phyloP scores from a whole-genome alignment of 2,888 invertebrate species.

The Pterobdella sp. region DNA sequence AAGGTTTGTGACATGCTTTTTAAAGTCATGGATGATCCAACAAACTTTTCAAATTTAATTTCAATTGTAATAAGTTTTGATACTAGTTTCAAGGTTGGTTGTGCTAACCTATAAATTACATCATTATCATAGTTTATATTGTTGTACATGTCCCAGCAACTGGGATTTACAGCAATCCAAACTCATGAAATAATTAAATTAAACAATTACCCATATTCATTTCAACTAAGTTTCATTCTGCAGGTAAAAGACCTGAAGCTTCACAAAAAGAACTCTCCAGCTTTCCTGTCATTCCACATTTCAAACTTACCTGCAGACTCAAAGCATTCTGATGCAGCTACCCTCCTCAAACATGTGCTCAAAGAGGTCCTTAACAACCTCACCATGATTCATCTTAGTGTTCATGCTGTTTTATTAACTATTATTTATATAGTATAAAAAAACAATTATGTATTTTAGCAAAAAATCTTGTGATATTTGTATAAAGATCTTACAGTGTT shows the following conservation, averaged over 20 bases:
- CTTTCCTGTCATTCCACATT: neutral
- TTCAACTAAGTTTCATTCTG: too few relatives aligned
- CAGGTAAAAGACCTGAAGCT: neutral
- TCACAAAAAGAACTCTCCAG: neutral
- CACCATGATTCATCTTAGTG: too few relatives aligned
- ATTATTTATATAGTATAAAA: too few relatives aligned
- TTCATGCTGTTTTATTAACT: too few relatives aligned
- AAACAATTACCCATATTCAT: too few relatives aligned
- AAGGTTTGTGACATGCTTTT: constrained; percentile 41
- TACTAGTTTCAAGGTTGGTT: neutral
- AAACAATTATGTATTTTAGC: too few relatives aligned
- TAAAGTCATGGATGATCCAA: neutral
- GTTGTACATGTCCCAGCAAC: neutral
- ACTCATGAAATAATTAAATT: too few relatives aligned
- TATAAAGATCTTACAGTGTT: too few relatives aligned
- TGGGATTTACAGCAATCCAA: too few relatives aligned
- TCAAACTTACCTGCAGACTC: neutral
- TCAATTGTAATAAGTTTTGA: neutral
- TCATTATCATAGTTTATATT: neutral
- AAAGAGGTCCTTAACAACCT: neutral
- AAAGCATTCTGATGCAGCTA: neutral
- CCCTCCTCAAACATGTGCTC: neutral
- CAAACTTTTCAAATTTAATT: neutral
- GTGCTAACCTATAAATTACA: neutral
- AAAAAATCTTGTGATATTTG: too few relatives aligned